Evolutionary conservation across 2,113 vertebrate species (phyloP).

Genomic region (Cebus imitator): DNA sequence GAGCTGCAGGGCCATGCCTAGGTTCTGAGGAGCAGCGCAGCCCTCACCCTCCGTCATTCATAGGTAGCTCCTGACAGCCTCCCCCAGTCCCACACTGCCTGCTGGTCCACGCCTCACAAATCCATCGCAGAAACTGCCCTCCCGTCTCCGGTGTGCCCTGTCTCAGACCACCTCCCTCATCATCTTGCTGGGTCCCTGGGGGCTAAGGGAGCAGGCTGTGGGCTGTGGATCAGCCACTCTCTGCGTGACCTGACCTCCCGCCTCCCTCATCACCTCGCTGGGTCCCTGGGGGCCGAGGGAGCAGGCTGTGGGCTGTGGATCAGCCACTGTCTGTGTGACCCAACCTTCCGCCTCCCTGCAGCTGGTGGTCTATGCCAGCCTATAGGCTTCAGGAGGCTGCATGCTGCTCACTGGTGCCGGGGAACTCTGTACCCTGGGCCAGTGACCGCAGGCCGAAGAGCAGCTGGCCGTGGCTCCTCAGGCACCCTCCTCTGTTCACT

Average conservation of each 20-base stretch:
- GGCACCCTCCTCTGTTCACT: background rate
- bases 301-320: background rate
- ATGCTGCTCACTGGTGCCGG: background rate
- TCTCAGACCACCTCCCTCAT: background rate
- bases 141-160: background rate
- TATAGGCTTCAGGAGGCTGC: background rate
- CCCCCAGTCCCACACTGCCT: background rate
- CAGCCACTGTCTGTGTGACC: background rate
- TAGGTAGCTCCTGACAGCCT: background rate
- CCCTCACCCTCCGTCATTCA: background rate
- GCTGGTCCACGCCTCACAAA: background rate
- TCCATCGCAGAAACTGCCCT: background rate
- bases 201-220: background rate
- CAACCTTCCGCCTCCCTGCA: background rate
- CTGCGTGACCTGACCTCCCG: background rate
- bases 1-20: background rate
- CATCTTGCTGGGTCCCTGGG: background rate
- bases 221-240: background rate
- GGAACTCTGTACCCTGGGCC: slow-evolving; percentile 51
- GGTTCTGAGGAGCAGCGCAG: background rate
- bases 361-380: background rate
- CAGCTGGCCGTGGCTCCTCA: background rate
- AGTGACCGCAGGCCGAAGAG: background rate
- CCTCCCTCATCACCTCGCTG: background rate
- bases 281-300: background rate